phyloP scores from a whole-genome alignment of 2,888 invertebrate species.

The Serripes groenlandicus region DNA sequence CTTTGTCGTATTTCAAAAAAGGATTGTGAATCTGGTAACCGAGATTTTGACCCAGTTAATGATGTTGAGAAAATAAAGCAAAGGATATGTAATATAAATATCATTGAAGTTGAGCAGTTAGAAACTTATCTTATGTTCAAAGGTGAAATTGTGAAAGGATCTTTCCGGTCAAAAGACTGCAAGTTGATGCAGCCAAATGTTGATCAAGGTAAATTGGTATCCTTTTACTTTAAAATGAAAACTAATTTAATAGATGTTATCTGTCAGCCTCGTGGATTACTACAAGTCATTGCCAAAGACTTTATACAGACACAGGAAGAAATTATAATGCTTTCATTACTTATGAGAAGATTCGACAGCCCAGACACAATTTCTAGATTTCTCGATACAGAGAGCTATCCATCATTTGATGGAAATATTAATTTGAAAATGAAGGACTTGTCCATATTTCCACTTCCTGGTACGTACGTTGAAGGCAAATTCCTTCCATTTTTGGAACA shows the following conservation, averaged over 20 bases:
- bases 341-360: neutral
- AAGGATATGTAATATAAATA: neutral
- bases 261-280: neutral
- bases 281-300: neutral
- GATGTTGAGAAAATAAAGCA: neutral
- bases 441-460: constrained; percentile 50
- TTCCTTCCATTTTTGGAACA: constrained; percentile 57
- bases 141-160: neutral
- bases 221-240: neutral
- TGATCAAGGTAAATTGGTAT: neutral
- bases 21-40: neutral
- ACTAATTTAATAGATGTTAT: neutral
- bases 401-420: neutral
- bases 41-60: neutral
- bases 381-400: constrained; percentile 21
- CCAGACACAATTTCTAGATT: constrained; percentile 12
- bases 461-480: constrained; percentile 52
- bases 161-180: neutral
- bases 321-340: neutral
- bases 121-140: neutral
- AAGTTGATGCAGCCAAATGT: neutral
- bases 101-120: constrained; percentile 9
- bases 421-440: neutral
- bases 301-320: neutral
- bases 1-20: constrained; percentile 42